phyloP scores from a whole-genome alignment of 2,113 vertebrate species.

The Peromyscus maniculatus region DNA sequence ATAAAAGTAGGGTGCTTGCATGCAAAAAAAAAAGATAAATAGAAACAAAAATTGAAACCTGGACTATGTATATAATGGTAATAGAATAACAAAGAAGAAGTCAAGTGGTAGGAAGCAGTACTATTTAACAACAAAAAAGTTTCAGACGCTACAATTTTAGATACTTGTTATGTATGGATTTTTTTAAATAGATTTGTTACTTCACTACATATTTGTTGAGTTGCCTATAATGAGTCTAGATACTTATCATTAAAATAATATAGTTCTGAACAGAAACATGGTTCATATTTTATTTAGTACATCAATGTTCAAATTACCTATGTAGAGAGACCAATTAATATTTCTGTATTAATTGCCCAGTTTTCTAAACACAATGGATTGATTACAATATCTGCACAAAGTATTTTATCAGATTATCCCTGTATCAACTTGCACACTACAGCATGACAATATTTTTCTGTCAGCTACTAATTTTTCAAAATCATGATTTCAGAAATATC shows the following conservation, averaged over 20 bases:
- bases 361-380: background rate
- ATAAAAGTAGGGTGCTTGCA: background rate
- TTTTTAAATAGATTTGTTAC: background rate
- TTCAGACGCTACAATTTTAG: background rate
- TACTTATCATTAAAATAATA: conserved; percentile 18
- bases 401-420: background rate
- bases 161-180: background rate
- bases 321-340: background rate
- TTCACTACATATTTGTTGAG: background rate
- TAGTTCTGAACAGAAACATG: background rate
- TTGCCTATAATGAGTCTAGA: background rate
- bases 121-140: background rate
- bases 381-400: background rate
- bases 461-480: background rate
- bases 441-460: background rate
- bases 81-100: conserved; percentile 2
- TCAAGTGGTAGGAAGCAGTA: background rate
- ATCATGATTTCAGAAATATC: conserved; percentile 29
- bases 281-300: background rate
- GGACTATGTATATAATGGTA: background rate
- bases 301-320: background rate
- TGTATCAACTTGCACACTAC: background rate
- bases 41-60: background rate
- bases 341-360: background rate
- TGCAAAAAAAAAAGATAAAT: conserved; percentile 40